phyloP scores from a whole-genome alignment of 1,140 invertebrate species.

The Gyrodactylus bullatarudis region DNA sequence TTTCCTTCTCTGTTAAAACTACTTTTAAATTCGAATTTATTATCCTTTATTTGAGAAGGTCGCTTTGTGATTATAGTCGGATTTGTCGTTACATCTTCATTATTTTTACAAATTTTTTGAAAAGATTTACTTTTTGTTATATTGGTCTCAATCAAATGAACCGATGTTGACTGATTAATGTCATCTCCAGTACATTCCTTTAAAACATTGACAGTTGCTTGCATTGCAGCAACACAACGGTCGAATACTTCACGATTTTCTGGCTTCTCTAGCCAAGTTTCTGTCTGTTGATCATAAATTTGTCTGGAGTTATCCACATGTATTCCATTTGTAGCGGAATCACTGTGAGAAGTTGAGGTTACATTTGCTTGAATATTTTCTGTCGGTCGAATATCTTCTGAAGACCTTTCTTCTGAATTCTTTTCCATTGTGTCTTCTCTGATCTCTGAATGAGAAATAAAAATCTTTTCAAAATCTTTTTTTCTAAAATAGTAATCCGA shows the following conservation, averaged over 20 bases:
- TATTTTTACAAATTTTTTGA: background rate
- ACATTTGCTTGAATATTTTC: too few relatives aligned
- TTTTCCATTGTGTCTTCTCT: background rate
- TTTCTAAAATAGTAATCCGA: background rate
- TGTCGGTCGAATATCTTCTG: too few relatives aligned
- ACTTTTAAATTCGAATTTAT: background rate
- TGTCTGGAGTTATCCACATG: too few relatives aligned
- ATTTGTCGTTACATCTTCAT: background rate
- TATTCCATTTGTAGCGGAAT: too few relatives aligned
- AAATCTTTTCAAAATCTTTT: background rate
- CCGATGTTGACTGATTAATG: too few relatives aligned
- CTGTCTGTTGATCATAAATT: background rate
- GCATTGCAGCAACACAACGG: background rate
- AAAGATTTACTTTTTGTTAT: background rate
- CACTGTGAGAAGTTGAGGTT: too few relatives aligned
- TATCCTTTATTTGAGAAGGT: background rate
- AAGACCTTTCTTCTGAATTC: background rate
- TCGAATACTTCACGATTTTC: background rate
- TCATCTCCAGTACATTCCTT: background rate
- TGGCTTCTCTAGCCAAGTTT: background rate
- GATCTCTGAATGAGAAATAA: background rate
- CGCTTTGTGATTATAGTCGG: background rate
- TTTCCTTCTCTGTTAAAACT: background rate
- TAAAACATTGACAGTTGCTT: background rate
- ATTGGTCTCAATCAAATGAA: too few relatives aligned